Conservation (phyloP, 2,797 vertebrate genomes). For the Myoxocephalus aenaeus region DNA sequence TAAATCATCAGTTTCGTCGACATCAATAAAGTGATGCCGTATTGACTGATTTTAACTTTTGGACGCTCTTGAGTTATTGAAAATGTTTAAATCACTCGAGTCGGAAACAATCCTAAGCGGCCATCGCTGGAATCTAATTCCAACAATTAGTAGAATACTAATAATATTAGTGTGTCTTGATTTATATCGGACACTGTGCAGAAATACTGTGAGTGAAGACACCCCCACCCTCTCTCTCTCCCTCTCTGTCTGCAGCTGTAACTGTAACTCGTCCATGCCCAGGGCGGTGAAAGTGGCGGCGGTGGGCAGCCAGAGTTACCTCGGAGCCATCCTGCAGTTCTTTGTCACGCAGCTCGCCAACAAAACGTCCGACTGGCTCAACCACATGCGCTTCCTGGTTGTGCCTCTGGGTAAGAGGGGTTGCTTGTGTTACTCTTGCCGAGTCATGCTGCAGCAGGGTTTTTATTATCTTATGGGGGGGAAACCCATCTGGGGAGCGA, state of each 20-base stretch:
- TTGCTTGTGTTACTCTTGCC: background rate
- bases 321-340: constrained; percentile 94
- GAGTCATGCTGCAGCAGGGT: background rate
- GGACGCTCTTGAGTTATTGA: too few relatives aligned
- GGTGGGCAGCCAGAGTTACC: constrained; percentile 93
- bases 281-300: constrained; percentile 94
- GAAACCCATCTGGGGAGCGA: background rate
- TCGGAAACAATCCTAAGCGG: too few relatives aligned
- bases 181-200: too few relatives aligned
- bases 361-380: constrained; percentile 97
- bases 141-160: too few relatives aligned
- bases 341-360: constrained; percentile 96
- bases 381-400: constrained; percentile 95
- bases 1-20: too few relatives aligned
- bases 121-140: too few relatives aligned
- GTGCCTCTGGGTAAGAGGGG: constrained; percentile 90
- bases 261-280: constrained; percentile 97
- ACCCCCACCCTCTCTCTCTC: too few relatives aligned
- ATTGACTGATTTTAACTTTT: too few relatives aligned
- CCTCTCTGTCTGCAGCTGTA: constrained; percentile 86
- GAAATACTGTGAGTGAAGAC: too few relatives aligned
- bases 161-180: too few relatives aligned
- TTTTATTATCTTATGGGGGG: background rate
- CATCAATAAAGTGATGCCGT: too few relatives aligned
- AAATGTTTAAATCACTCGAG: too few relatives aligned